Percentiles rank a stretch among this genome's conserved stretches.
These are phyloP conservation scores for Lochmaea crataegi DNA, from an alignment of 2,888 invertebrate genomes.

Conservation along the genomic window DNA sequence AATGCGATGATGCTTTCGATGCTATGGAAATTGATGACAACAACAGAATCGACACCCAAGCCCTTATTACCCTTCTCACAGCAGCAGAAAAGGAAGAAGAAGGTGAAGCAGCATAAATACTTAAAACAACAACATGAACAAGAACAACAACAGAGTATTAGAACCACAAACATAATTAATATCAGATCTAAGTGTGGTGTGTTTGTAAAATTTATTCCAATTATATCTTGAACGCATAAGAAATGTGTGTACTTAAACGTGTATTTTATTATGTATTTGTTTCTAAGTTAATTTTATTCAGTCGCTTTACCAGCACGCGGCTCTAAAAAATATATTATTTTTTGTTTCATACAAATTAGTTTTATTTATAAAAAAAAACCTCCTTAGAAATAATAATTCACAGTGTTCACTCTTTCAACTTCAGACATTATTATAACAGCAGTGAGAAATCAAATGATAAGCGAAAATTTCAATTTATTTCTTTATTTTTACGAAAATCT, in stretches of 20 bases:
- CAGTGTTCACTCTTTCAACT: too few species aligned
- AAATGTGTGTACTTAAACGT: slow-evolving; percentile 30
- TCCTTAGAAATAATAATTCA: too few species aligned
- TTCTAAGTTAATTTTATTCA: slow-evolving; percentile 28
- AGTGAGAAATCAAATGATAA: not conserved
- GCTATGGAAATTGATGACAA: slow-evolving; percentile 93
- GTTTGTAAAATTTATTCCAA: slow-evolving; percentile 28
- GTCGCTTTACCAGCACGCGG: slow-evolving; percentile 34
- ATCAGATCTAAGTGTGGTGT: slow-evolving; percentile 15
- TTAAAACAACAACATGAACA: slow-evolving; percentile 19
- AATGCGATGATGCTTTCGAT: slow-evolving; percentile 92
- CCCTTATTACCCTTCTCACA: slow-evolving; percentile 89
- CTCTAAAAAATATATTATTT: slow-evolving; percentile 25
- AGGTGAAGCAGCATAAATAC: slow-evolving; percentile 64
- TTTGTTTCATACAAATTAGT: slow-evolving; percentile 21
- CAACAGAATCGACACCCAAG: slow-evolving; percentile 88
- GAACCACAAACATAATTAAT: slow-evolving; percentile 1
- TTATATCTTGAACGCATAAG: slow-evolving; percentile 30
- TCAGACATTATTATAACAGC: too few species aligned
- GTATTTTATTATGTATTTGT: slow-evolving; percentile 31
- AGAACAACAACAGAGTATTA: not conserved
- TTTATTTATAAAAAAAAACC: not conserved
- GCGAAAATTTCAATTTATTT: not conserved
- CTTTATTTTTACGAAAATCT: not conserved
- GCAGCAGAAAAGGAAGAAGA: slow-evolving; percentile 86